Evolutionary conservation across 2,113 vertebrate species (phyloP).

Genomic region (Paradoxurus hermaphroditus): DNA sequence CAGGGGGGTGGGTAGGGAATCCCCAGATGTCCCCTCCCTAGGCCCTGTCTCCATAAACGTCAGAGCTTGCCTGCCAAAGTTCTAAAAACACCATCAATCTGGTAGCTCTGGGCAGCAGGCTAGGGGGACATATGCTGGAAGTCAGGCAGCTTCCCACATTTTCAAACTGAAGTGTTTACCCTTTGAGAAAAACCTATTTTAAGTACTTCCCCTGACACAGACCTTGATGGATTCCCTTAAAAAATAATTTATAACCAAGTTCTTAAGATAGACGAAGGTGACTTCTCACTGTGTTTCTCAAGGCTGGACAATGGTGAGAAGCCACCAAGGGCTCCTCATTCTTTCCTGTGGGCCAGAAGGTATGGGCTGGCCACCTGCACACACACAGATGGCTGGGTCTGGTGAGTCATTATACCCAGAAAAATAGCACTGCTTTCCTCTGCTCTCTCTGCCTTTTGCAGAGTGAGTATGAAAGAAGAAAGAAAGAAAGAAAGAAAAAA

Average conservation of each 20-base stretch:
- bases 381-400: accelerated
- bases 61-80: not conserved
- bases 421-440: not conserved
- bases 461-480: not conserved
- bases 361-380: not conserved
- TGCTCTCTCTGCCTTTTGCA: not conserved
- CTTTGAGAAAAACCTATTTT: conserved; percentile 70
- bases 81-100: conserved; percentile 45
- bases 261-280: conserved; percentile 13
- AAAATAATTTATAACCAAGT: conserved; percentile 47
- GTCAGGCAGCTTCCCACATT: not conserved
- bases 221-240: conserved; percentile 21
- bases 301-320: not conserved
- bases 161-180: conserved; percentile 63
- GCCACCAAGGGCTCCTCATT: not conserved
- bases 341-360: accelerated
- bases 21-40: not conserved
- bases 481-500: not conserved
- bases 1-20: not conserved
- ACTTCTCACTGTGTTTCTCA: conserved; percentile 37
- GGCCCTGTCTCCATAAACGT: not conserved
- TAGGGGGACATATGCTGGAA: not conserved
- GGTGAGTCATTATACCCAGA: not conserved
- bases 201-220: conserved; percentile 42
- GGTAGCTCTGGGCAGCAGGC: not conserved